Percentiles rank a stretch among this genome's conserved stretches.
These are phyloP conservation scores for Neopipo cinnamomea DNA, from an alignment of 2,113 vertebrate genomes.

Conservation along the genomic window DNA sequence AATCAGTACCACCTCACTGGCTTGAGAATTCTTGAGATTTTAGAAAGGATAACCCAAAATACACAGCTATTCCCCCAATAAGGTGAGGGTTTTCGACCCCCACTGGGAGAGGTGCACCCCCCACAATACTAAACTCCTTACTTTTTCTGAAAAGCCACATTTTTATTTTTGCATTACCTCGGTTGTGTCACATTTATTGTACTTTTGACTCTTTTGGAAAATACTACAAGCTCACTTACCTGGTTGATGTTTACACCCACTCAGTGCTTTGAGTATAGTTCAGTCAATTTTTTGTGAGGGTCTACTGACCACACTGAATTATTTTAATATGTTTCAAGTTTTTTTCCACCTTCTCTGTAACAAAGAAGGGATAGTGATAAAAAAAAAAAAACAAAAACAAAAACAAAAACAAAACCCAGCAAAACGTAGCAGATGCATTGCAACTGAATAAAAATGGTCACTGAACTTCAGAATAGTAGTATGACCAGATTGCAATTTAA, in stretches of 20 bases:
- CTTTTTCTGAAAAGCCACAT: not conserved
- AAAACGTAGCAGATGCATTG: not conserved
- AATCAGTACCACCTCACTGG: not conserved
- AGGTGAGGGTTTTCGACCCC: accelerated
- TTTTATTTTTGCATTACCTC: not conserved
- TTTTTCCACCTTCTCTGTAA: not conserved
- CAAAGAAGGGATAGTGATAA: not conserved
- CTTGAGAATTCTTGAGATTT: not conserved
- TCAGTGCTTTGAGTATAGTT: accelerated
- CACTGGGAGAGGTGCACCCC: not conserved
- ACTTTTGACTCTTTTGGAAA: not conserved
- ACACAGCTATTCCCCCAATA: not conserved
- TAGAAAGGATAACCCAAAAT: not conserved
- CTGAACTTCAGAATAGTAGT: not conserved
- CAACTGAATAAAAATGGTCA: not conserved
- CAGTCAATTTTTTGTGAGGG: not conserved
- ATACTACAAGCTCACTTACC: not conserved
- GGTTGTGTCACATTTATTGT: not conserved
- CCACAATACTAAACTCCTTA: not conserved
- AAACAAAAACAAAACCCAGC: no score
- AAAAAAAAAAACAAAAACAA: no score
- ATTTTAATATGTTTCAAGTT: not conserved
- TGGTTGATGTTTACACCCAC: not conserved
- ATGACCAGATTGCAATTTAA: not conserved
- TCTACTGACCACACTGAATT: not conserved